Base-by-base conservation (phyloP, 2,888 invertebrate genomes). In the Andrena bucephala region DNA sequence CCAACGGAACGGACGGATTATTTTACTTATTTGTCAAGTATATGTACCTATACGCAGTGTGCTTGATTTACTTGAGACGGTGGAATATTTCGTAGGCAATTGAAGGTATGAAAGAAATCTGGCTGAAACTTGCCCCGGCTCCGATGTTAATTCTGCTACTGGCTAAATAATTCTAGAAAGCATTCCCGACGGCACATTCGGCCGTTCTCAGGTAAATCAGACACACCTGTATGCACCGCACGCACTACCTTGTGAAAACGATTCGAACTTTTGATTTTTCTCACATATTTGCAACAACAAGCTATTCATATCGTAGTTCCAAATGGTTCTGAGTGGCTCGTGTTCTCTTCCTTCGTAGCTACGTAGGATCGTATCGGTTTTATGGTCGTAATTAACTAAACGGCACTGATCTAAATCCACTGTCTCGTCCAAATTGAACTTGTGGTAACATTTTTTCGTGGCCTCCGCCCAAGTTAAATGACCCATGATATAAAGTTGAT, bases 391-490 rank as follows among this genome's bases (percentile, higher is more conserved):
- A 74, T 95, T 95, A 27, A 97, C 97, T 33, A 98, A 94, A 5
- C 97, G 96, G 90, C 96, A 97, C 83, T 96, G 96, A 69, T 96
- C 95, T n/a, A 96, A 87, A 2, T 96, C 95, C 0, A 96, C 95
- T 77, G 95, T 91, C 29, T 94, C 94, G 33, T 96, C 95, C 52
- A 97, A 94, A 83, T 95, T 95, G 72, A 96, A 95, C 88, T 95
- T 94, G 81, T 95, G 94, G 90, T 96, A 95, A 8, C 96, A 96
- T 33, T 95, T 94, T 73, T 95, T 94, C 24, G 96, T 95, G 0
- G 96, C 95, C 76, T 96, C 95, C 10, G 94, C 94, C 68, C 97
- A 93, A 2, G 96, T 95, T 48, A 95, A 94, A 81, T 96, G 95
- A 84, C 95, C 95, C 77, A 95, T 95, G n/a, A 96, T 94, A 85